A percentile compares a stretch with the other conserved stretches of the same genome.
These are phyloP conservation scores for Philopedon plagiatum DNA, from an alignment of 2,888 invertebrate species.

Conservation along the genomic window DNA sequence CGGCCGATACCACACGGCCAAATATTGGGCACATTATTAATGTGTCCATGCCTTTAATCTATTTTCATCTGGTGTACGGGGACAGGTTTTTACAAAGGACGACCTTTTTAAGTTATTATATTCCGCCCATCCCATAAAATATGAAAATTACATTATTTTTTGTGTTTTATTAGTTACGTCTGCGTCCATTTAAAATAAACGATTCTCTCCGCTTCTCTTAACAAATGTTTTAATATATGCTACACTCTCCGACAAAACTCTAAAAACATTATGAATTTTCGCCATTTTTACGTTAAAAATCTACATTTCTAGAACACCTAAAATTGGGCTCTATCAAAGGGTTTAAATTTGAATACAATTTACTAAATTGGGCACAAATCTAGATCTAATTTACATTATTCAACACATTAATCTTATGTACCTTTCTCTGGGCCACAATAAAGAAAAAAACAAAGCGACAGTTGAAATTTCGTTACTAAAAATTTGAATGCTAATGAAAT, in stretches of 20 bases:
- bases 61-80: slow-evolving; percentile 50
- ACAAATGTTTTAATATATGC: slow-evolving; percentile 17
- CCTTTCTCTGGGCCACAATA: slow-evolving; percentile 12
- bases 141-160: slow-evolving; percentile 51
- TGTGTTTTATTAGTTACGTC: slow-evolving; percentile 38
- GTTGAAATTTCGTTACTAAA: slow-evolving; percentile 38
- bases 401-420: slow-evolving; percentile 1
- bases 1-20: slow-evolving; percentile 57
- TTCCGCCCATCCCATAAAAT: slow-evolving; percentile 52
- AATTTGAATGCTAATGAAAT: slow-evolving; percentile 48
- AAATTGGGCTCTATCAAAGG: no score
- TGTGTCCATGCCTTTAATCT: slow-evolving; percentile 48
- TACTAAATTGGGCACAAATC: background rate
- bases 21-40: slow-evolving; percentile 58
- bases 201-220: slow-evolving; percentile 30
- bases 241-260: background rate
- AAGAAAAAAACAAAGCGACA: slow-evolving; percentile 36
- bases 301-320: no score
- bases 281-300: no score
- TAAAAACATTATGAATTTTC: background rate
- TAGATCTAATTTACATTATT: background rate
- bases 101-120: slow-evolving; percentile 50
- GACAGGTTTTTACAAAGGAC: slow-evolving; percentile 49
- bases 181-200: slow-evolving; percentile 35
- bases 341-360: no score